A percentile compares a stretch with the other conserved stretches of the same genome.
phyloP scores from a whole-genome alignment of 2,113 vertebrate genomes.

The Ginglymostoma cirratum region DNA sequence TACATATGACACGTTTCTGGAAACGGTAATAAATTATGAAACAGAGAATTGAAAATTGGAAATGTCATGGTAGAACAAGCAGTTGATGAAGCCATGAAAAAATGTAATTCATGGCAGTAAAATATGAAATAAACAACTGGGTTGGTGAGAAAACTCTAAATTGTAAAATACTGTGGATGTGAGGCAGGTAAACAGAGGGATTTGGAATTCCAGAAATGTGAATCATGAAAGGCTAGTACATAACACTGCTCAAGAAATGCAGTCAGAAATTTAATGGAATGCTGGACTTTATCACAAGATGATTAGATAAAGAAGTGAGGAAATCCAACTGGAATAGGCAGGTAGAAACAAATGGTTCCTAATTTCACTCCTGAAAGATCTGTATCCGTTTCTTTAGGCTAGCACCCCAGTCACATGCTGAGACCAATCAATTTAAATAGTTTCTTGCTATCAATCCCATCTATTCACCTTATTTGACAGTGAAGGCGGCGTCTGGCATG shows the following conservation, averaged over 20 bases:
- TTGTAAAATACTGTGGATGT: not conserved
- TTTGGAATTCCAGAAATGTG: not conserved
- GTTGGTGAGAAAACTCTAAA: not conserved
- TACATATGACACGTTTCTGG: not conserved
- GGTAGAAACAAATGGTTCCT: not conserved
- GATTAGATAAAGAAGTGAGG: not conserved
- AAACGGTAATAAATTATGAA: not conserved
- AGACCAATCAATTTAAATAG: no score
- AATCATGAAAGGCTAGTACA: not conserved
- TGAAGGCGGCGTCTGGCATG: no score
- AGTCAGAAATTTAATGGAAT: not conserved
- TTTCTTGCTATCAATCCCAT: no score
- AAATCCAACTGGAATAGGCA: not conserved
- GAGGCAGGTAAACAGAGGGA: not conserved
- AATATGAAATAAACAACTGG: not conserved
- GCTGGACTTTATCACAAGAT: not conserved
- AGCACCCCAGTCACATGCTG: no score
- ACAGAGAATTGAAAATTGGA: not conserved
- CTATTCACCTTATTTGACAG: no score
- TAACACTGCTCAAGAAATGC: not conserved
- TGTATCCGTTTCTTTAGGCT: no score
- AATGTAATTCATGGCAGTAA: not conserved
- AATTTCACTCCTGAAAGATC: no score
- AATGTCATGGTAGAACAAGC: not conserved
- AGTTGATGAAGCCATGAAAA: not conserved